A percentile compares a stretch with the other conserved stretches of the same genome.
These are phyloP conservation scores for Diarsia mendica DNA, from an alignment of 2,888 invertebrate species.

Conservation along the genomic window DNA sequence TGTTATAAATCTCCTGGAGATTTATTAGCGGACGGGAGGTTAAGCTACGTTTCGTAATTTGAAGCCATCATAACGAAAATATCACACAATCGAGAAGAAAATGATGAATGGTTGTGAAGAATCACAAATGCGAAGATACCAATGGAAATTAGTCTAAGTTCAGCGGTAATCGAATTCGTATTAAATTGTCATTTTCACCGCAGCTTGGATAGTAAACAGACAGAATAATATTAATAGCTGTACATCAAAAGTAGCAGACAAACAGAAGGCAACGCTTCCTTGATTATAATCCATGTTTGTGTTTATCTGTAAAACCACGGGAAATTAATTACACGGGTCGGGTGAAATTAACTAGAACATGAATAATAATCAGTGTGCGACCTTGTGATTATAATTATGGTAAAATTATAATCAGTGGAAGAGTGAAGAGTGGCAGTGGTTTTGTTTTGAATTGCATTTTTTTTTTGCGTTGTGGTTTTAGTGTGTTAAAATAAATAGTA, in stretches of 20 bases:
- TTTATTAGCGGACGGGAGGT: no score
- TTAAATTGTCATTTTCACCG: conserved; percentile 2
- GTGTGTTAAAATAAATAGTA: no score
- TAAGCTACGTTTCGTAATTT: neutral
- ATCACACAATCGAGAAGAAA: neutral
- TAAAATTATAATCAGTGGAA: conserved; percentile 24
- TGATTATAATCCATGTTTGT: conserved; percentile 66
- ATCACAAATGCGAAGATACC: neutral
- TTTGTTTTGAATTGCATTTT: no score
- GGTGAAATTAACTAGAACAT: conserved; percentile 65
- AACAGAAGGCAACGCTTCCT: conserved; percentile 56
- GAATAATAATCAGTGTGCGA: conserved; percentile 60
- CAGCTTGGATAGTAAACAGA: conserved; percentile 14
- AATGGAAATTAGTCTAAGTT: neutral
- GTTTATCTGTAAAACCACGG: conserved; percentile 65
- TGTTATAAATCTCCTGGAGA: no score
- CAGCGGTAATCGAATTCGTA: neutral
- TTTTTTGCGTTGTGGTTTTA: neutral
- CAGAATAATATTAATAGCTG: conserved; percentile 36
- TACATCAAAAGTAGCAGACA: conserved; percentile 54
- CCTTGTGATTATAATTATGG: conserved; percentile 16
- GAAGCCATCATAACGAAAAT: neutral
- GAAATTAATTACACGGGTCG: conserved; percentile 70
- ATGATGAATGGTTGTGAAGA: no score
- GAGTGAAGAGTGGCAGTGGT: no score